Conservation (phyloP, 2,888 invertebrate genomes). For the Rhingia rostrata region DNA sequence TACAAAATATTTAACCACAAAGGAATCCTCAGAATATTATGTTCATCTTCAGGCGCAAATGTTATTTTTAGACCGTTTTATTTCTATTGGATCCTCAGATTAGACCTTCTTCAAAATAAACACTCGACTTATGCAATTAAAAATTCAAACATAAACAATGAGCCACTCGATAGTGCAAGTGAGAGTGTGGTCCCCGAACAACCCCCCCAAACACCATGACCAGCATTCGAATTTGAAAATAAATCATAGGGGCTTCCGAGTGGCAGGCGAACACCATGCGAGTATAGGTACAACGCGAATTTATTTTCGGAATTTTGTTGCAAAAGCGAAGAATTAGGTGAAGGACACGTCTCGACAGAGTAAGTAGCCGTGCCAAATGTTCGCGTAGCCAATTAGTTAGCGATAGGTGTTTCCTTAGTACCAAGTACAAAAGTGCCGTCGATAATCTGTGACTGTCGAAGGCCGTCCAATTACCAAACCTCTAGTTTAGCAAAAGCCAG, state of each 20-base stretch:
- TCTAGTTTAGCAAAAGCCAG: not conserved
- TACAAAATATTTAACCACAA: too few relatives aligned
- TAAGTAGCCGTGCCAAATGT: slow-evolving; percentile 58
- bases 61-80: slow-evolving; percentile 17
- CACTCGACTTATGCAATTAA: slow-evolving; percentile 54
- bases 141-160: slow-evolving; percentile 51
- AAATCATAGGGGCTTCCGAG: slow-evolving; percentile 70
- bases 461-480: slow-evolving; percentile 52
- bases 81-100: slow-evolving; percentile 2
- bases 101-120: slow-evolving; percentile 49
- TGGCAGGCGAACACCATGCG: slow-evolving; percentile 9
- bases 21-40: not conserved
- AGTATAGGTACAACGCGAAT: slow-evolving; percentile 12
- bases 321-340: slow-evolving; percentile 67
- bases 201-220: not conserved
- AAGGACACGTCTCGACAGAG: slow-evolving; percentile 61
- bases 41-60: not conserved
- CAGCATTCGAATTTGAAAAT: slow-evolving; percentile 33
- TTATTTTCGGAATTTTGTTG: slow-evolving; percentile 62
- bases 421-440: slow-evolving; percentile 34
- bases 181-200: slow-evolving; percentile 16
- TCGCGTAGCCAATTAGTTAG: slow-evolving; percentile 58
- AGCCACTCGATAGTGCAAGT: slow-evolving; percentile 12
- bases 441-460: slow-evolving; percentile 47
- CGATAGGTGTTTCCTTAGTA: slow-evolving; percentile 66